Evolutionary conservation across 2,113 vertebrate species (phyloP).

Genomic region (Uropsilus gracilis): DNA sequence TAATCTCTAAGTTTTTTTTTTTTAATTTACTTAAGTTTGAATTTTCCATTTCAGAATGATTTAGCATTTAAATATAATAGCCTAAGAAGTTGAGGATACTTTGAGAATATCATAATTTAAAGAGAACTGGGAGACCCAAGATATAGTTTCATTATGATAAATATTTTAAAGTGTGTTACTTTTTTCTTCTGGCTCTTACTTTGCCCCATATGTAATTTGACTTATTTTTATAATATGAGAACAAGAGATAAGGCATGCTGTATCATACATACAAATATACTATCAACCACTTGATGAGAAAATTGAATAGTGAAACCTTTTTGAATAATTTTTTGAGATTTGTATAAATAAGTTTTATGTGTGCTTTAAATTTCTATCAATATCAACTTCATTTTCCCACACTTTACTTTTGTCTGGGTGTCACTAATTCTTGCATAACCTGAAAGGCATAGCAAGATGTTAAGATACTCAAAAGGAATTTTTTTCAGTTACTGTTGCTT

Average conservation of each 20-base stretch:
- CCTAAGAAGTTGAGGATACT: background rate
- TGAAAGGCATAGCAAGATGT: background rate
- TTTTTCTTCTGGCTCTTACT: background rate
- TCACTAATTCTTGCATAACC: background rate
- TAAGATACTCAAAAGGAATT: background rate
- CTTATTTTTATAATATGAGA: background rate
- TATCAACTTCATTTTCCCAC: background rate
- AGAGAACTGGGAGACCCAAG: background rate
- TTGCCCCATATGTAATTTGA: background rate
- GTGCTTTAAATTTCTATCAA: background rate
- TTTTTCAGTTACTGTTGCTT: background rate
- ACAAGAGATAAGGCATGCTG: background rate
- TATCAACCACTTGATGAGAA: background rate
- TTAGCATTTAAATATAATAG: background rate
- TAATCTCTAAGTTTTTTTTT: conserved; percentile 3
- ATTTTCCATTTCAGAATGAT: background rate
- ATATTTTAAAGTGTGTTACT: background rate
- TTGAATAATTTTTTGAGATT: background rate
- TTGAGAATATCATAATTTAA: conserved; percentile 2
- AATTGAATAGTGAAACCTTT: background rate
- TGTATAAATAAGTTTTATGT: background rate
- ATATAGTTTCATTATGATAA: background rate
- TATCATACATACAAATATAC: background rate
- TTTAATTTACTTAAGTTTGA: no score
- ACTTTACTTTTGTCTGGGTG: background rate